Evolutionary conservation across 2,113 vertebrate species (phyloP).

Genomic region (Stegastes partitus): DNA sequence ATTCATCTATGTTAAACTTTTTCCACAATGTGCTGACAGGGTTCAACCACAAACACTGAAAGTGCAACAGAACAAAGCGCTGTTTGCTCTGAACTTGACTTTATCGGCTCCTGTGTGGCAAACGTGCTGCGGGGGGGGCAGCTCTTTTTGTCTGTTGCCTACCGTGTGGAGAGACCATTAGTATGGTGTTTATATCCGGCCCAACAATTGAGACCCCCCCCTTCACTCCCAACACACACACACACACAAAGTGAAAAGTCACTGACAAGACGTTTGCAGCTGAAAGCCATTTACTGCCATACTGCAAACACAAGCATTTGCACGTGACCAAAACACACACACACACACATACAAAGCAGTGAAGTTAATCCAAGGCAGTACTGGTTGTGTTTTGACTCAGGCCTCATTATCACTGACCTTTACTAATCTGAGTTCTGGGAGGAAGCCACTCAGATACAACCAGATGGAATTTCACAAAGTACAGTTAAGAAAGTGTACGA

Average conservation of each 20-base stretch:
- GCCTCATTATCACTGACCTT: slow-evolving; percentile 68
- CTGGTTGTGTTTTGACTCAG: slow-evolving; percentile 60
- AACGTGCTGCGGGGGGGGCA: neutral
- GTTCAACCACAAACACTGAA: too few species aligned
- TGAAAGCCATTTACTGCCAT: slow-evolving; percentile 55
- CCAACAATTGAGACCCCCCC: slow-evolving; percentile 23
- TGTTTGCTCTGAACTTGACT: neutral
- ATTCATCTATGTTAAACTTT: too few species aligned
- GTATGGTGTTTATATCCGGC: slow-evolving; percentile 48
- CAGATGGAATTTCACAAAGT: slow-evolving; percentile 38
- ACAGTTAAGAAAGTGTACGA: slow-evolving; percentile 1
- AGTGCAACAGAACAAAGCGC: neutral
- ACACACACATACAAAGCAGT: slow-evolving; percentile 30
- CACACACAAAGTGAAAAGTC: slow-evolving; percentile 28
- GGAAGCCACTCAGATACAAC: slow-evolving; percentile 48
- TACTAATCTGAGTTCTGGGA: slow-evolving; percentile 55
- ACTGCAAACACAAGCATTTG: slow-evolving; percentile 48
- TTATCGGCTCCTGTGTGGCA: neutral
- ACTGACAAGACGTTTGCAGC: slow-evolving; percentile 47
- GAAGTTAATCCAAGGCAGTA: slow-evolving; percentile 53
- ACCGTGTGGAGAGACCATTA: slow-evolving; percentile 50
- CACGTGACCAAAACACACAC: slow-evolving; percentile 43
- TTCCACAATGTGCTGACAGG: too few species aligned
- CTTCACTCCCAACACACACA: slow-evolving; percentile 21
- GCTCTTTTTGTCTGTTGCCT: neutral